These are phyloP conservation scores for Listronotus oregonensis DNA, from an alignment of 1,140 invertebrate species.

Conservation along the genomic window DNA sequence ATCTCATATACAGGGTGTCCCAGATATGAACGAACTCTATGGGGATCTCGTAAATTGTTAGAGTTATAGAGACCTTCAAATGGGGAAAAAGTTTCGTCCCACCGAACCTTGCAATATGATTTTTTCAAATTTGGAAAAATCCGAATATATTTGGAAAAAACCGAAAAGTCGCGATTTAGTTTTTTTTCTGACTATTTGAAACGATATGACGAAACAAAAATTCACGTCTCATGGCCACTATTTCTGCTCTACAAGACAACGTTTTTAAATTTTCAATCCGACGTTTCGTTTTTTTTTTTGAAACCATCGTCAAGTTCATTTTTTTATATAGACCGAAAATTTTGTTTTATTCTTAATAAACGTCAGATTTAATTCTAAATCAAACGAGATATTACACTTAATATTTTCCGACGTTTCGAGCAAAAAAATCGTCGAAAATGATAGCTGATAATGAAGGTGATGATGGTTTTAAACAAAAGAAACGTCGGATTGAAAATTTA, in stretches of 20 bases:
- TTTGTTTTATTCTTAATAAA: no score
- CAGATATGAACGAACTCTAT: background rate
- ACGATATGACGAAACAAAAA: constrained; percentile 3
- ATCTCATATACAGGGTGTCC: background rate
- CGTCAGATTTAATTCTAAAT: no score
- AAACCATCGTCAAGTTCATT: background rate
- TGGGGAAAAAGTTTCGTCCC: constrained; percentile 4
- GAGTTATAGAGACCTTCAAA: constrained; percentile 6
- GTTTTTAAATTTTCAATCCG: no score
- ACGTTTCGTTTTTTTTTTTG: background rate
- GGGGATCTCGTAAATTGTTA: constrained; percentile 5
- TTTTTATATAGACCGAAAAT: background rate
- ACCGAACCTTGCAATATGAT: constrained; percentile 4
- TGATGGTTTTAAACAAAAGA: no score
- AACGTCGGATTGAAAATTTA: no score
- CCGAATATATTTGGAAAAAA: no score
- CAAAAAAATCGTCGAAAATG: no score
- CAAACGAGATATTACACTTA: background rate
- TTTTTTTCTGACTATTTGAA: constrained; percentile 6
- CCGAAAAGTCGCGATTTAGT: no score
- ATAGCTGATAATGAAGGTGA: no score
- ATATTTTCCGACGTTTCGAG: constrained; percentile 4
- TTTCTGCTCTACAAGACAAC: background rate
- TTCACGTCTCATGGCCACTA: constrained; percentile 6
- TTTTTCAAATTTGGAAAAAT: background rate